Conservation (phyloP, 2,113 vertebrate species). For the Gobius niger region DNA sequence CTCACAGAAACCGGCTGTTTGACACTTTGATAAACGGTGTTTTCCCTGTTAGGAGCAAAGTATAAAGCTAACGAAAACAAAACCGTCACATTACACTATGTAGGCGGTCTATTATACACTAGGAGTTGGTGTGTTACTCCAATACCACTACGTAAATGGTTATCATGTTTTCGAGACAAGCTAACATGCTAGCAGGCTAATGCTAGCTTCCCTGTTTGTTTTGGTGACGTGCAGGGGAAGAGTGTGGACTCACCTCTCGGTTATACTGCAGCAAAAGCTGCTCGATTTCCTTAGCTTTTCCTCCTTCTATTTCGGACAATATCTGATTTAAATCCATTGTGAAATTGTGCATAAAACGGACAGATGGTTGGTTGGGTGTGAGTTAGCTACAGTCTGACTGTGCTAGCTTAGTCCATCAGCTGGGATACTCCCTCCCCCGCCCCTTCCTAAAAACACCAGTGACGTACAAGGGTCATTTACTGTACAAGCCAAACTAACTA, state of each 20-base stretch:
- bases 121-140: neutral
- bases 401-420: neutral
- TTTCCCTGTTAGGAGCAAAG: neutral
- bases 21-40: neutral
- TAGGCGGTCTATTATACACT: neutral
- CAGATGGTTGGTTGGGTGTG: slow-evolving; percentile 17
- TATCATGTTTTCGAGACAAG: neutral
- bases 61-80: neutral
- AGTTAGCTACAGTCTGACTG: slow-evolving; percentile 43
- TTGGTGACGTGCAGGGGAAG: slow-evolving; percentile 34
- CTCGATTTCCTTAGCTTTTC: slow-evolving; percentile 58
- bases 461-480: too few relatives aligned
- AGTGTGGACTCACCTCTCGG: slow-evolving; percentile 66
- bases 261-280: slow-evolving; percentile 68
- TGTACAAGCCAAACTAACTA: neutral
- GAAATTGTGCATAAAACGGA: neutral
- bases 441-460: neutral
- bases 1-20: neutral
- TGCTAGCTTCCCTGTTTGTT: slow-evolving; percentile 54
- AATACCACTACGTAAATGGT: neutral
- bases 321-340: slow-evolving; percentile 71
- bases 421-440: neutral
- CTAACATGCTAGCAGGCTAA: slow-evolving; percentile 30
- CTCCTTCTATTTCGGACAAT: slow-evolving; percentile 64
- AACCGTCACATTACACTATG: neutral